Conservation (phyloP, 2,797 vertebrate genomes). For the Crocidura indochinensis region DNA sequence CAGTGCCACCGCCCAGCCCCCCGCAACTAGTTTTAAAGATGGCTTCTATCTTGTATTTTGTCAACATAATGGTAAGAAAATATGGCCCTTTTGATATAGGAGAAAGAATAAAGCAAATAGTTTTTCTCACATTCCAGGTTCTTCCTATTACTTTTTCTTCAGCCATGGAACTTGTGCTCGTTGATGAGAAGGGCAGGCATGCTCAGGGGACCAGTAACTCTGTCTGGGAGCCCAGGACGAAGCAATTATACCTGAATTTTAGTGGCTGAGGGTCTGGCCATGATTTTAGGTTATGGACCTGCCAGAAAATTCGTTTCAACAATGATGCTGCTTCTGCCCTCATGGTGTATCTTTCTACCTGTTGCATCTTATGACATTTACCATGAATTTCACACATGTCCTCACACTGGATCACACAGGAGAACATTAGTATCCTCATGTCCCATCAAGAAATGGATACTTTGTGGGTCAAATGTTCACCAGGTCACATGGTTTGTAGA, state of each 20-base stretch:
- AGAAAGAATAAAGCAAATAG: constrained; percentile 37
- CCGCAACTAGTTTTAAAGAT: not conserved
- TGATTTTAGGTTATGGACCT: not conserved
- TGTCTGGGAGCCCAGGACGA: not conserved
- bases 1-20: not conserved
- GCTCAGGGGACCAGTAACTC: not conserved
- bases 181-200: not conserved
- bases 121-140: not conserved
- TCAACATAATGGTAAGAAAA: not conserved
- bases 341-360: not conserved
- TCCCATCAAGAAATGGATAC: not conserved
- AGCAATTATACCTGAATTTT: not conserved
- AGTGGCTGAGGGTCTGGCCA: not conserved
- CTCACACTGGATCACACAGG: not conserved
- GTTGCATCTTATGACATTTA: not conserved
- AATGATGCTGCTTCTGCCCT: not conserved
- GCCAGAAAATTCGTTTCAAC: not conserved
- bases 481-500: not conserved
- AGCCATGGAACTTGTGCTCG: not conserved
- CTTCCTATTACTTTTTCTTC: not conserved
- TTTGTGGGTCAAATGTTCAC: not conserved
- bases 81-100: not conserved
- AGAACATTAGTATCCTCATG: not conserved
- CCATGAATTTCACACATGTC: not conserved
- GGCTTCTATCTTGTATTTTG: not conserved